Evolutionary conservation across 2,113 vertebrate genomes (phyloP).

Genomic region (Crotalus tigris): DNA sequence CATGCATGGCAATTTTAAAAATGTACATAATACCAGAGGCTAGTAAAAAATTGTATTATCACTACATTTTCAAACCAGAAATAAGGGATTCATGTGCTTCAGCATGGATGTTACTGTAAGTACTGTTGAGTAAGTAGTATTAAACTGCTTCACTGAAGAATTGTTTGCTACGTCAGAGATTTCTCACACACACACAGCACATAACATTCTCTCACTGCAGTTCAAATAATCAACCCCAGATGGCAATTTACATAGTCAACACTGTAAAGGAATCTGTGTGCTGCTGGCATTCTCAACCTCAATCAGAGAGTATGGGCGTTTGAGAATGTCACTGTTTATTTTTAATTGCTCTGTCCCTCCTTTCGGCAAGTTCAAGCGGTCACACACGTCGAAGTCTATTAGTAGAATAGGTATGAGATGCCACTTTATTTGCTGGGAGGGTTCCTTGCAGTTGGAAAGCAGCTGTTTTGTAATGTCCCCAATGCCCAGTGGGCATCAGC

Average conservation of each 20-base stretch:
- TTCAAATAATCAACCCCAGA: constrained; percentile 73
- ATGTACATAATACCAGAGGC: constrained; percentile 33
- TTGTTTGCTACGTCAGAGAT: constrained; percentile 60
- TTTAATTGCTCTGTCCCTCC: constrained; percentile 68
- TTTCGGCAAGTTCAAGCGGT: constrained; percentile 71
- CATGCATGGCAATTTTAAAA: constrained; percentile 5
- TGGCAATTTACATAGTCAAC: constrained; percentile 65
- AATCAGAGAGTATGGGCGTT: constrained; percentile 58
- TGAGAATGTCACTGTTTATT: constrained; percentile 73
- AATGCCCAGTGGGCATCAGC: constrained; percentile 57
- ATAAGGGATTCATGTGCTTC: constrained; percentile 49
- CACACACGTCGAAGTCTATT: constrained; percentile 69
- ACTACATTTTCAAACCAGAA: constrained; percentile 48
- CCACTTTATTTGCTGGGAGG: constrained; percentile 59
- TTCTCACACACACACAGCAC: constrained; percentile 41
- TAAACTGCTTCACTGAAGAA: constrained; percentile 45
- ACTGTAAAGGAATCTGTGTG: constrained; percentile 59
- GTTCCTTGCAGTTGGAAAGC: constrained; percentile 58
- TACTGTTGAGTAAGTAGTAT: constrained; percentile 32
- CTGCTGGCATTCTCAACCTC: constrained; percentile 60
- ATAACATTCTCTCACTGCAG: constrained; percentile 43
- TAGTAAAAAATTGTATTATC: constrained; percentile 45
- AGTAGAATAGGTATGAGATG: constrained; percentile 63
- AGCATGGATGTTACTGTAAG: constrained; percentile 48
- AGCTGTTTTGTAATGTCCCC: constrained; percentile 56